These are phyloP conservation scores for Athene cunicularia DNA, from an alignment of 2,113 vertebrate species.

Conservation along the genomic window DNA sequence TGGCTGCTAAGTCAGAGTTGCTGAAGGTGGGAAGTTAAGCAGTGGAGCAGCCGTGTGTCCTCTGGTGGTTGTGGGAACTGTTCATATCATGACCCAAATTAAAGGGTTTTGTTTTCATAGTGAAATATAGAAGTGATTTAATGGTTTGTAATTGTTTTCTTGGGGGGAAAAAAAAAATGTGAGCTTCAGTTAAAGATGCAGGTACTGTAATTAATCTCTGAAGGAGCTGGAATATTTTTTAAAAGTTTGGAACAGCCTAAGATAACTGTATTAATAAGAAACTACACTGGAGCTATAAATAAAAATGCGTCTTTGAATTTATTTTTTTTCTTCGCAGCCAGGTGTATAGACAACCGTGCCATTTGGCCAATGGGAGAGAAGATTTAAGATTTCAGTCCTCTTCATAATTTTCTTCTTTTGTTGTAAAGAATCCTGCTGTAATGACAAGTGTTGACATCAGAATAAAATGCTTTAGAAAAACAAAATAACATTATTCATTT, in stretches of 20 bases:
- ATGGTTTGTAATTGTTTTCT: constrained; percentile 60
- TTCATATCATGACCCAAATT: constrained; percentile 15
- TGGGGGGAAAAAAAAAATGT: neutral
- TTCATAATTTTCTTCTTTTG: neutral
- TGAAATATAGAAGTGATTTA: constrained; percentile 54
- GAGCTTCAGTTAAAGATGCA: constrained; percentile 39
- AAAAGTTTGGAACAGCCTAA: neutral
- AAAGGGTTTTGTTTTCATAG: constrained; percentile 41
- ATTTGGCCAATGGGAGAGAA: neutral
- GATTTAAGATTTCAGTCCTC: constrained; percentile 13
- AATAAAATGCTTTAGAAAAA: constrained; percentile 1
- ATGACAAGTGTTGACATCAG: neutral
- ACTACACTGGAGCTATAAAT: constrained; percentile 51
- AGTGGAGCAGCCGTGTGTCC: neutral
- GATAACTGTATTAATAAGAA: constrained; percentile 44
- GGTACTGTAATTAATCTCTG: constrained; percentile 35
- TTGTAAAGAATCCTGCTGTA: neutral
- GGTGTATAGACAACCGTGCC: constrained; percentile 24
- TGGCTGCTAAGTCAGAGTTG: neutral
- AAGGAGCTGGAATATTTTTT: neutral
- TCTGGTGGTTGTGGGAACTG: neutral
- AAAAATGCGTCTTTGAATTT: constrained; percentile 11
- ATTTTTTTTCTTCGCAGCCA: constrained; percentile 7
- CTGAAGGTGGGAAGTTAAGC: neutral
- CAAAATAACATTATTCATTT: neutral